Evolutionary conservation across 2,797 vertebrate genomes (phyloP).

Genomic region (Myiotriccus ornatus): DNA sequence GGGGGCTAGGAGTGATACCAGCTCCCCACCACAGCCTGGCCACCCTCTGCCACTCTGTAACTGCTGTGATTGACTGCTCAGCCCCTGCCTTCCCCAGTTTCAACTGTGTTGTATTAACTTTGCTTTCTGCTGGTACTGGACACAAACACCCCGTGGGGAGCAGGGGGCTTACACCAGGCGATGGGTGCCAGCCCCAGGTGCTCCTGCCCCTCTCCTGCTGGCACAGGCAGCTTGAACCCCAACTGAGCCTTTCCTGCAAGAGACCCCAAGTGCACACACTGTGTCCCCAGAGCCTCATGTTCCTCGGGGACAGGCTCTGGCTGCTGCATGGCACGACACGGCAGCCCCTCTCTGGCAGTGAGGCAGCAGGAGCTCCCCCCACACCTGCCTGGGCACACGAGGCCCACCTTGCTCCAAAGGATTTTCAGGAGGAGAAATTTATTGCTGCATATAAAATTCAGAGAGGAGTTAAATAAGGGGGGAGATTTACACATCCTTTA

Average conservation of each 20-base stretch:
- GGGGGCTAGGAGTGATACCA: background rate
- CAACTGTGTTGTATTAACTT: background rate
- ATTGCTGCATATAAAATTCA: background rate
- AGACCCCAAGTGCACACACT: background rate
- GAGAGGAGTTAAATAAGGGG: background rate
- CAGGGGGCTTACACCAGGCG: background rate
- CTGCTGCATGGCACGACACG: fast-evolving
- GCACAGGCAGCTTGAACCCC: background rate
- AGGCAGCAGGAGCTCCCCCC: background rate
- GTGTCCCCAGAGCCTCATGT: background rate
- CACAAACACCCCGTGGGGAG: fast-evolving
- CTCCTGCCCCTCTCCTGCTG: background rate
- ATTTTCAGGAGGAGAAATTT: background rate
- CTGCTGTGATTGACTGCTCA: background rate
- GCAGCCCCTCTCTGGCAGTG: background rate
- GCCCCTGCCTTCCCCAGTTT: background rate
- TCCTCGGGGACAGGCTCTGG: background rate
- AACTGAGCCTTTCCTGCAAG: background rate
- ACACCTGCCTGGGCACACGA: background rate
- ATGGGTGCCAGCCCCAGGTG: background rate
- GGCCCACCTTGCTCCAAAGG: background rate
- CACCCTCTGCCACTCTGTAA: background rate
- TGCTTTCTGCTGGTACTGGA: background rate
- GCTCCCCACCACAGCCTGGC: background rate
- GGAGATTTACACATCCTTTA: constrained; percentile 7